Evolutionary conservation across 2,797 vertebrate species (phyloP).

Genomic region (Melanotaenia nigrans): DNA sequence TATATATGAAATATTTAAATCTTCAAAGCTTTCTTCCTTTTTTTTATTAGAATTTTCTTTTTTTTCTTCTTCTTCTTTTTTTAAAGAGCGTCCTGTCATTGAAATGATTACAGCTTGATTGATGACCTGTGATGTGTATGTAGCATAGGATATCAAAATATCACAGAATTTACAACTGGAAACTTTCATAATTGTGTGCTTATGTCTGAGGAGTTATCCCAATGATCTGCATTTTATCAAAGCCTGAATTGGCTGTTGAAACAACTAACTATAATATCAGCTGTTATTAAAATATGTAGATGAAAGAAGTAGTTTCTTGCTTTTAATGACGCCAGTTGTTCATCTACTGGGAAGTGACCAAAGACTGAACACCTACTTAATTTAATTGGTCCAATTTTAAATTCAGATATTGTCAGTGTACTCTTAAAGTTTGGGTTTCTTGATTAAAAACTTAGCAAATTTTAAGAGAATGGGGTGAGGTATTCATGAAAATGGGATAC

Average conservation of each 20-base stretch:
- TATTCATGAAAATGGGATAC: slow-evolving; percentile 4
- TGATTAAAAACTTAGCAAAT: slow-evolving; percentile 4
- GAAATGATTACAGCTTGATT: slow-evolving; percentile 67
- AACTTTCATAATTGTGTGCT: slow-evolving; percentile 1
- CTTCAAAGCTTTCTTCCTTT: slow-evolving; percentile 78
- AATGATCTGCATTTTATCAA: neutral
- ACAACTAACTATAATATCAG: neutral
- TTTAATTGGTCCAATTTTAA: slow-evolving; percentile 2
- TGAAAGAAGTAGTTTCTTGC: neutral
- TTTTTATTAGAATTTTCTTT: slow-evolving; percentile 74
- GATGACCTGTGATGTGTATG: slow-evolving; percentile 63
- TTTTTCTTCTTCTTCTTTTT: slow-evolving; percentile 72
- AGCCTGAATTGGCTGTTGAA: slow-evolving; percentile 8
- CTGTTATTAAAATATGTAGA: neutral
- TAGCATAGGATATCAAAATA: slow-evolving; percentile 45
- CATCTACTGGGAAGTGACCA: slow-evolving; percentile 27
- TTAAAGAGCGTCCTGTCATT: slow-evolving; percentile 75
- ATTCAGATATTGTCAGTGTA: neutral
- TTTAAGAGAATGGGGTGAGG: slow-evolving; percentile 1
- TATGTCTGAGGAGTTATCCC: slow-evolving; percentile 5
- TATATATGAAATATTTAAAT: slow-evolving; percentile 82
- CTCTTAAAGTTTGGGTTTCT: neutral
- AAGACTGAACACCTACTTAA: slow-evolving; percentile 40
- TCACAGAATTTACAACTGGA: slow-evolving; percentile 28
- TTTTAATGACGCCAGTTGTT: neutral